Evolutionary conservation across 2,797 vertebrate species (phyloP).

Genomic region (Crotalus adamanteus): DNA sequence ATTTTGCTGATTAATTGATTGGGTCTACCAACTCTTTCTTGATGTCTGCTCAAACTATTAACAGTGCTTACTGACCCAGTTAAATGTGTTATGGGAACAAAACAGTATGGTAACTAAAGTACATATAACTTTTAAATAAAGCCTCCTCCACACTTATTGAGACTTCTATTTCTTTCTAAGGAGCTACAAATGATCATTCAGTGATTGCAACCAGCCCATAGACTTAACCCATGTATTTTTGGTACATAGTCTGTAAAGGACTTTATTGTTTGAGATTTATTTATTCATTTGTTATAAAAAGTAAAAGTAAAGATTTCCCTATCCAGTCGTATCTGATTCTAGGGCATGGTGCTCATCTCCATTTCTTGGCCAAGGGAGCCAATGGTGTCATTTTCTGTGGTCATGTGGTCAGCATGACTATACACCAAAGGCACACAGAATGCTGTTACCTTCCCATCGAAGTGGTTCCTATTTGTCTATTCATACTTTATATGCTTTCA

Average conservation of each 20-base stretch:
- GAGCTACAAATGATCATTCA: neutral
- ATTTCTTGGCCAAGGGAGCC: too few species aligned
- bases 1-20: neutral
- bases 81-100: neutral
- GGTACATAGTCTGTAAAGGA: neutral
- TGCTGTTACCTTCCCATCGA: neutral
- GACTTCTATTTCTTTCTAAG: neutral
- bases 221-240: neutral
- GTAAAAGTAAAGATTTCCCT: neutral
- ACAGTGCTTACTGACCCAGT: neutral
- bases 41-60: neutral
- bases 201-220: neutral
- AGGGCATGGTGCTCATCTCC: neutral
- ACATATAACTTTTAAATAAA: neutral
- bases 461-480: neutral
- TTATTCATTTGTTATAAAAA: constrained; percentile 16
- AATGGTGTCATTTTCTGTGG: neutral
- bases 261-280: neutral
- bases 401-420: neutral
- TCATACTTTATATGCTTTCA: neutral
- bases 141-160: neutral
- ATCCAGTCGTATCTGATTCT: neutral
- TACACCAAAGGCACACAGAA: neutral
- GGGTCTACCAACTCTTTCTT: neutral
- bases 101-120: neutral